These are phyloP conservation scores for Corynorhinus townsendii DNA, from an alignment of 2,113 vertebrate species.

Conservation along the genomic window DNA sequence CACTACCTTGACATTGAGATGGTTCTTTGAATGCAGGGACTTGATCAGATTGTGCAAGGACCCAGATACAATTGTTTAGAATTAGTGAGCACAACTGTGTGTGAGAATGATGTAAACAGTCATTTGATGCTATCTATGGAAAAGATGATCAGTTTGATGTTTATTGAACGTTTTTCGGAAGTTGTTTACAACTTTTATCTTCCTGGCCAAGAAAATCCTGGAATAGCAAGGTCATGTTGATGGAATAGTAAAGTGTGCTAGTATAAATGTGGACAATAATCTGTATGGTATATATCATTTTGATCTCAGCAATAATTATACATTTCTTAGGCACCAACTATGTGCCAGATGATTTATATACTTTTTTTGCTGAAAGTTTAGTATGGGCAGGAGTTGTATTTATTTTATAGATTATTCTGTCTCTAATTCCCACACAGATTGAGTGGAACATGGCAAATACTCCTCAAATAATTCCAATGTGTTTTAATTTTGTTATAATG, in stretches of 20 bases:
- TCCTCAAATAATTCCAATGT: neutral
- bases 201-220: conserved; percentile 11
- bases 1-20: neutral
- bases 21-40: neutral
- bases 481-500: neutral
- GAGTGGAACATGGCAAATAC: neutral
- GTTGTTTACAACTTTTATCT: neutral
- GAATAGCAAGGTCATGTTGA: neutral
- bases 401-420: conserved; percentile 1
- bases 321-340: neutral
- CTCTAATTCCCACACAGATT: neutral
- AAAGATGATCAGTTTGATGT: neutral
- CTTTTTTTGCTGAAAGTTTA: neutral
- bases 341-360: neutral
- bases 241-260: neutral
- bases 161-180: neutral
- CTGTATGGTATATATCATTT: neutral
- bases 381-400: neutral
- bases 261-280: neutral
- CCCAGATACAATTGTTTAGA: neutral
- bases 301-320: neutral
- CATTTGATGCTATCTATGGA: neutral
- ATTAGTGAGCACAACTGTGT: neutral
- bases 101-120: neutral
- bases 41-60: neutral